Percentiles rank a stretch among this genome's conserved stretches.
These are phyloP conservation scores for Hymenopus coronatus DNA, from an alignment of 2,888 invertebrate genomes.

Conservation along the genomic window DNA sequence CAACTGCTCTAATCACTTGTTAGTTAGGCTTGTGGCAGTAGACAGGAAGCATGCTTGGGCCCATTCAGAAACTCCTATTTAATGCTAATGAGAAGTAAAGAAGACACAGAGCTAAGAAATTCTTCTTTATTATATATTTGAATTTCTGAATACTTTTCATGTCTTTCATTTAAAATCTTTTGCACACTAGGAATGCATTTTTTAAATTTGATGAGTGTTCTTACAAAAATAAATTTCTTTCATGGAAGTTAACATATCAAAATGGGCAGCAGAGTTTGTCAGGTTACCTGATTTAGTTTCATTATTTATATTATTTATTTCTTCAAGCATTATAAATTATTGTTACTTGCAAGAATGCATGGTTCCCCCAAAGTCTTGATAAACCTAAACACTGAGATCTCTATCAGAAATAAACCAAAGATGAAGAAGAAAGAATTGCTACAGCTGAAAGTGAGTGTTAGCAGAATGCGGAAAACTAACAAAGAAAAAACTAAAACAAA, in stretches of 20 bases:
- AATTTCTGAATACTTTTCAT: slow-evolving; percentile 35
- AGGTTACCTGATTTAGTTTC: slow-evolving; percentile 37
- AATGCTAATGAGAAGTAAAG: slow-evolving; percentile 36
- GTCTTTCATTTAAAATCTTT: slow-evolving; percentile 38
- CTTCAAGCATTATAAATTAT: slow-evolving; percentile 35
- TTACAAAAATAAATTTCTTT: slow-evolving; percentile 40
- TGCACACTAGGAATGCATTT: slow-evolving; percentile 39
- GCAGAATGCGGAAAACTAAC: slow-evolving; percentile 20
- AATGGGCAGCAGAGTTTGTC: slow-evolving; percentile 39
- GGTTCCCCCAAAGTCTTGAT: slow-evolving; percentile 30
- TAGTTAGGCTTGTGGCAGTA: background rate
- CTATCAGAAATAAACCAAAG: background rate
- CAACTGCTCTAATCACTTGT: background rate
- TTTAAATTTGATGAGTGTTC: slow-evolving; percentile 39
- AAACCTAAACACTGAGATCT: background rate
- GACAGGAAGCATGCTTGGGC: background rate
- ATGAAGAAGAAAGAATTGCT: background rate
- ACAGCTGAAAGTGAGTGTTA: slow-evolving; percentile 5
- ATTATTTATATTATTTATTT: slow-evolving; percentile 36
- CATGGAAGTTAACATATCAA: slow-evolving; percentile 38
- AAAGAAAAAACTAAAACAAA: slow-evolving; percentile 32
- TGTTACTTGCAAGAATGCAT: slow-evolving; percentile 37
- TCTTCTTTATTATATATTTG: slow-evolving; percentile 35
- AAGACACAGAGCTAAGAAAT: slow-evolving; percentile 35
- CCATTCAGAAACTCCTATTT: slow-evolving; percentile 32